phyloP scores from a whole-genome alignment of 2,797 vertebrate species.

The Crenichthys baileyi region DNA sequence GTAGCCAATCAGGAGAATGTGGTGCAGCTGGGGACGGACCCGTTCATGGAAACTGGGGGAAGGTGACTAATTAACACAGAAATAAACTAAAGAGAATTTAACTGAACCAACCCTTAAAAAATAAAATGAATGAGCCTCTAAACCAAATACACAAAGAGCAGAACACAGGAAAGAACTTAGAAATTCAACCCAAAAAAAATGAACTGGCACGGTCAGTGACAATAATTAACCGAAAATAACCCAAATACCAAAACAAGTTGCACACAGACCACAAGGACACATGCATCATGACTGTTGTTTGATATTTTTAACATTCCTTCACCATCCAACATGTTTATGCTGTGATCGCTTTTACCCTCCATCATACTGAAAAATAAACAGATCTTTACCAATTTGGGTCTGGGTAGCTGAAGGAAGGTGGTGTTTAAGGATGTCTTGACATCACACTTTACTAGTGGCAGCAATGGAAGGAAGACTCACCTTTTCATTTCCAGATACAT shows the following conservation, averaged over 20 bases:
- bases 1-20: background rate
- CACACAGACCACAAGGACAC: background rate
- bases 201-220: background rate
- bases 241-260: background rate
- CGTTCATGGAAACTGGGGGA: background rate
- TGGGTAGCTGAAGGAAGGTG: background rate
- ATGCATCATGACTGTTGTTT: background rate
- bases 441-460: background rate
- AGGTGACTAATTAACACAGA: background rate
- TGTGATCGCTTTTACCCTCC: background rate
- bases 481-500: background rate
- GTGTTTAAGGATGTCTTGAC: background rate
- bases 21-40: background rate
- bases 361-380: background rate
- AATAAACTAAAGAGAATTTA: background rate
- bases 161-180: background rate
- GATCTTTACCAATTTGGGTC: background rate
- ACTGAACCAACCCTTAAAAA: no score
- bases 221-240: background rate
- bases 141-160: background rate
- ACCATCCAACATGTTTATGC: background rate
- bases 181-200: background rate
- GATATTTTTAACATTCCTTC: background rate
- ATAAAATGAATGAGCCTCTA: background rate
- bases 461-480: background rate